A percentile compares a stretch with the other conserved stretches of the same genome.
These are phyloP conservation scores for Panagrolaimus sp. DNA, from an alignment of 1,140 invertebrate genomes.

Conservation along the genomic window DNA sequence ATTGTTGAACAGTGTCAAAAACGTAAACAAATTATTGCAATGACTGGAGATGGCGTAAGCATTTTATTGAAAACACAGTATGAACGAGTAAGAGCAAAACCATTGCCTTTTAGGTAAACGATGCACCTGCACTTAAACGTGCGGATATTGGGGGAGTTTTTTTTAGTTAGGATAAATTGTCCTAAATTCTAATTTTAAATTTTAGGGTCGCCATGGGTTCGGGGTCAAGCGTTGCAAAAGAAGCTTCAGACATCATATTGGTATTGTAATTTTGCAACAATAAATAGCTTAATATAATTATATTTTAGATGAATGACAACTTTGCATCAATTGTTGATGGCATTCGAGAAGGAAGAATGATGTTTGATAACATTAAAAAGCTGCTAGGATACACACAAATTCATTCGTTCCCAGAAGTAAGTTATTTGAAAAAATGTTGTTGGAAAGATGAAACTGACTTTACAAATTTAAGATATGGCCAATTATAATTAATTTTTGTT, in stretches of 20 bases:
- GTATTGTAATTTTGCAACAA: too few species aligned
- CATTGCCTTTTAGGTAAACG: too few species aligned
- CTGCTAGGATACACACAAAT: conserved; percentile 57
- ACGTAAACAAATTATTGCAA: conserved; percentile 70
- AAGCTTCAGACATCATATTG: too few species aligned
- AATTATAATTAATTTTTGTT: conserved; percentile 35
- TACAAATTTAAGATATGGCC: too few species aligned
- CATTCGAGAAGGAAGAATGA: conserved; percentile 58
- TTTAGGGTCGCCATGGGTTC: conserved; percentile 34
- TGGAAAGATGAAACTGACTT: too few species aligned
- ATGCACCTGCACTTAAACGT: conserved; percentile 73
- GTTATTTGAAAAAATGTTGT: too few species aligned
- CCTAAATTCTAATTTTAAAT: too few species aligned
- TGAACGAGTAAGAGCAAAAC: too few species aligned
- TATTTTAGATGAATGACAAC: conserved; percentile 48
- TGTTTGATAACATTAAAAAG: conserved; percentile 62
- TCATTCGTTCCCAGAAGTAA: conserved; percentile 24
- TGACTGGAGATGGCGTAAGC: conserved; percentile 76
- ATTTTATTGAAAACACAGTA: too few species aligned
- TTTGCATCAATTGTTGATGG: conserved; percentile 57
- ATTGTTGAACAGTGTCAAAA: conserved; percentile 76
- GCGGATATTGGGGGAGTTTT: conserved; percentile 75
- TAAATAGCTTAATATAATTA: too few species aligned
- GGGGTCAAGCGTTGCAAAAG: too few species aligned
- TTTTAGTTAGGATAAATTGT: too few species aligned